These are phyloP conservation scores for Drosophila suboccidentalis DNA, from an alignment of 2,888 invertebrate genomes.

Conservation along the genomic window DNA sequence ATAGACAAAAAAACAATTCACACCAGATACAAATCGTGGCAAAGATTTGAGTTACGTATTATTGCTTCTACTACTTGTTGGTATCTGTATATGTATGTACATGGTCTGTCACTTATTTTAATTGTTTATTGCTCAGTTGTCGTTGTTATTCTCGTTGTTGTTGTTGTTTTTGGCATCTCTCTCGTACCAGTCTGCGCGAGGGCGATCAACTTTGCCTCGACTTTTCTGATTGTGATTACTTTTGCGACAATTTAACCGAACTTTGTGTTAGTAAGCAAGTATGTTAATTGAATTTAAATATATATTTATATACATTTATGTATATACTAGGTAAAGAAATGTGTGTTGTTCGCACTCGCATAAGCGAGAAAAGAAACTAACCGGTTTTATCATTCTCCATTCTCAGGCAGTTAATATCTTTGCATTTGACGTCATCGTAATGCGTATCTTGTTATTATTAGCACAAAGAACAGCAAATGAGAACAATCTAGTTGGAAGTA, in stretches of 20 bases:
- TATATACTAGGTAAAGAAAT: slow-evolving; percentile 1
- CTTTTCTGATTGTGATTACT: slow-evolving; percentile 53
- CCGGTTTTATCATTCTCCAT: slow-evolving; percentile 58
- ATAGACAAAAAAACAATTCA: slow-evolving; percentile 51
- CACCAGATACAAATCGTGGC: slow-evolving; percentile 68
- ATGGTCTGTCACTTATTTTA: slow-evolving; percentile 77
- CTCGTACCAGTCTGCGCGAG: slow-evolving; percentile 74
- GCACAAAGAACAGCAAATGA: slow-evolving; percentile 7
- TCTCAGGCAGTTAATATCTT: slow-evolving; percentile 33
- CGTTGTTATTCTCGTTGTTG: slow-evolving; percentile 33
- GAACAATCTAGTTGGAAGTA: not conserved
- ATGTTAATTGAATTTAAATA: slow-evolving; percentile 26
- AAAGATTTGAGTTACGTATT: slow-evolving; percentile 21
- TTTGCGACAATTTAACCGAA: slow-evolving; percentile 52
- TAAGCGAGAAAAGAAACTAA: slow-evolving; percentile 39
- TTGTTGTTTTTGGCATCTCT: slow-evolving; percentile 44
- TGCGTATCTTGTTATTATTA: slow-evolving; percentile 29
- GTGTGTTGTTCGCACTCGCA: slow-evolving; percentile 2
- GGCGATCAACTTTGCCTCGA: slow-evolving; percentile 77
- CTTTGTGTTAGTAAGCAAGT: slow-evolving; percentile 23
- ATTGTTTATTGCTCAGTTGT: slow-evolving; percentile 64
- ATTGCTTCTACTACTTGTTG: slow-evolving; percentile 55
- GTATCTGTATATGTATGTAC: slow-evolving; percentile 41
- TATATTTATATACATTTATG: not conserved
- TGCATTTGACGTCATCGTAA: slow-evolving; percentile 55